Base-by-base conservation (phyloP, 2,113 vertebrate genomes). In the Apus apus region DNA sequence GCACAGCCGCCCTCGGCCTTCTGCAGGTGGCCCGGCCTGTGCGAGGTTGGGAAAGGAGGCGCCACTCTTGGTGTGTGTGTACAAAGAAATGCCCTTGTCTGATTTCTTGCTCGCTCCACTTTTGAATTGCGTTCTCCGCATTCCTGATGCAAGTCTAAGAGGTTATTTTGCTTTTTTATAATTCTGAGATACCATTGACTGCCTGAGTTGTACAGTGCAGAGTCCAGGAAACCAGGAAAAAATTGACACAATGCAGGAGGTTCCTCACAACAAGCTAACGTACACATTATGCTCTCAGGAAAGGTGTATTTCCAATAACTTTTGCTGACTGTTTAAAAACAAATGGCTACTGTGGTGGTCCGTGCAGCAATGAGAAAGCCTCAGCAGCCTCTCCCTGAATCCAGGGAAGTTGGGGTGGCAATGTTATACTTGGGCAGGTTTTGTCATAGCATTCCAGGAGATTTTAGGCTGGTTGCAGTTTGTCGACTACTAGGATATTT, bases 401-500 rank as follows among this genome's bases (percentile, higher is more conserved):
- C 32, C 54, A 56, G 17, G 61, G 68, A 48, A 30, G 29, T 9
- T 50, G 32, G 11, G 5, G 20, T 1, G 5, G 8, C 9, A 11
- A 27, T 11, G 51, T 19, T 19, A 70, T 89, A 56, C 29, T 65
- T 53, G 27, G 73, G 30, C 40, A 54, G 29, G 32, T 56, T 80
- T 78, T 88, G 27, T 23, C 18, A 4, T 36, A 43, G 27, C 67
- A 54, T 65, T 82, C 27, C 29, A 21, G 34, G 64, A 93, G 78
- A 73, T 75, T 93, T 93, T 43, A 75, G 48, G 38, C 62, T 79
- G 66, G 45, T 86, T 8, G 2, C 74, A 95, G 70, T 53, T 84
- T 92, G 73, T 87, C 73, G 68, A 7, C 73, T 76, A 51, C 48
- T 50, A 57, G 53, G 73, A 57, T 93, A 85, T 95, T 94, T 90